phyloP scores from a whole-genome alignment of 2,888 invertebrate genomes.

The Geotrupes spiniger region DNA sequence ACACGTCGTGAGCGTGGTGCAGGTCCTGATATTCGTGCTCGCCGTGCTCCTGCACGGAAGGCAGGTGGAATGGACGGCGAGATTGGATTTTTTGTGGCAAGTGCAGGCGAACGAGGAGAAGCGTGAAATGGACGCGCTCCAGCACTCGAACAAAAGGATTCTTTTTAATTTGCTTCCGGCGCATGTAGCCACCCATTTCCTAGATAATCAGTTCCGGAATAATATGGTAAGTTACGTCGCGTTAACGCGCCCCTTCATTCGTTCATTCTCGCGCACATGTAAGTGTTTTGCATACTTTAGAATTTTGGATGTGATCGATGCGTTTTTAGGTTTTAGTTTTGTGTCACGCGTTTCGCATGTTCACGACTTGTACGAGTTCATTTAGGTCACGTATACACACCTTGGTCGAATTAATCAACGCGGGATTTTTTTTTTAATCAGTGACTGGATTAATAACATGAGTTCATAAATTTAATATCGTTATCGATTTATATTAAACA shows the following conservation, averaged over 20 bases:
- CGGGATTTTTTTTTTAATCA: too few relatives aligned
- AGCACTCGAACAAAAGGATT: slow-evolving; percentile 84
- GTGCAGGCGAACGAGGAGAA: slow-evolving; percentile 88
- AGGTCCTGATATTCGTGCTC: slow-evolving; percentile 77
- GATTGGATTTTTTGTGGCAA: slow-evolving; percentile 80
- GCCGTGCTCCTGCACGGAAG: slow-evolving; percentile 81
- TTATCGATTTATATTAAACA: too few relatives aligned
- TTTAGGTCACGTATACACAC: too few relatives aligned
- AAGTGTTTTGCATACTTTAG: background rate
- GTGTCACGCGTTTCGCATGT: too few relatives aligned
- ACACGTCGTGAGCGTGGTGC: slow-evolving; percentile 73
- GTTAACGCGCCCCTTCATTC: background rate
- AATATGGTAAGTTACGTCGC: slow-evolving; percentile 66
- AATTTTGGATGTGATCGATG: background rate
- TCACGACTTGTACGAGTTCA: too few relatives aligned
- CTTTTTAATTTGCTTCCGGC: slow-evolving; percentile 86
- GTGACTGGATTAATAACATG: too few relatives aligned
- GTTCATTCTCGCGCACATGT: background rate
- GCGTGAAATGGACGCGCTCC: slow-evolving; percentile 88
- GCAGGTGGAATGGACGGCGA: slow-evolving; percentile 87
- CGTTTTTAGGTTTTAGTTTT: too few relatives aligned
- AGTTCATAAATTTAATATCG: too few relatives aligned
- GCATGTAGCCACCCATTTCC: slow-evolving; percentile 88
- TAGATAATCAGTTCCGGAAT: slow-evolving; percentile 84
- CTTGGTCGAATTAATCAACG: too few relatives aligned